Percentiles rank a stretch among this genome's conserved stretches.
These are phyloP conservation scores for Mobula birostris DNA, from an alignment of 2,113 vertebrate genomes.

Conservation along the genomic window DNA sequence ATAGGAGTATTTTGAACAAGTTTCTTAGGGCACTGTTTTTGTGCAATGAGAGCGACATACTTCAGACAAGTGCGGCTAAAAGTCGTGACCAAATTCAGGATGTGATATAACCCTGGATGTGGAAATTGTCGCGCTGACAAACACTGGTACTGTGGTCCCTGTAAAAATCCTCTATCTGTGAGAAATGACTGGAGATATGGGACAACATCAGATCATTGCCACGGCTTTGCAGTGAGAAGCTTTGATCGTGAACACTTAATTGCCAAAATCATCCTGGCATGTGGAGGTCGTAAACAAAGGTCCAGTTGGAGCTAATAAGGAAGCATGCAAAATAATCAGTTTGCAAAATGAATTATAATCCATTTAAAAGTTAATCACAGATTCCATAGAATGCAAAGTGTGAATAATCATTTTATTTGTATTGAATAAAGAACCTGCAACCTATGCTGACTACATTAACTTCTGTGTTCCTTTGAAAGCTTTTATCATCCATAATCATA, in stretches of 20 bases:
- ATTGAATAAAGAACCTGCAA: not conserved
- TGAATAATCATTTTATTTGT: conserved; percentile 8
- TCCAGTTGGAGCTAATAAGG: not conserved
- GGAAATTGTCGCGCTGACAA: not conserved
- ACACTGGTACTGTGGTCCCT: too few species aligned
- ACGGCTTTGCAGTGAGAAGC: not conserved
- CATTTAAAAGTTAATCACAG: not conserved
- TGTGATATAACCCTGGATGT: not conserved
- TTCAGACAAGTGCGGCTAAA: not conserved
- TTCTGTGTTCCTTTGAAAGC: not conserved
- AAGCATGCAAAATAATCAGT: too few species aligned
- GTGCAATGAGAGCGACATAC: not conserved
- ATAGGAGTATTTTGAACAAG: not conserved
- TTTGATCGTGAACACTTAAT: not conserved
- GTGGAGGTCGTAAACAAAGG: not conserved
- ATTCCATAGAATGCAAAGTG: not conserved
- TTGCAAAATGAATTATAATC: not conserved
- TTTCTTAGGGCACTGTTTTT: not conserved
- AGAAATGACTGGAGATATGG: not conserved
- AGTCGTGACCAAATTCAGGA: not conserved
- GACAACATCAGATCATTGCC: not conserved
- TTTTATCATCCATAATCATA: not conserved
- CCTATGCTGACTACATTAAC: not conserved
- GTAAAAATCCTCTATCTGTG: not conserved
- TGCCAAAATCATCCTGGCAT: not conserved